Base-by-base conservation (phyloP, 2,113 vertebrate species). In the Ranitomeya variabilis region DNA sequence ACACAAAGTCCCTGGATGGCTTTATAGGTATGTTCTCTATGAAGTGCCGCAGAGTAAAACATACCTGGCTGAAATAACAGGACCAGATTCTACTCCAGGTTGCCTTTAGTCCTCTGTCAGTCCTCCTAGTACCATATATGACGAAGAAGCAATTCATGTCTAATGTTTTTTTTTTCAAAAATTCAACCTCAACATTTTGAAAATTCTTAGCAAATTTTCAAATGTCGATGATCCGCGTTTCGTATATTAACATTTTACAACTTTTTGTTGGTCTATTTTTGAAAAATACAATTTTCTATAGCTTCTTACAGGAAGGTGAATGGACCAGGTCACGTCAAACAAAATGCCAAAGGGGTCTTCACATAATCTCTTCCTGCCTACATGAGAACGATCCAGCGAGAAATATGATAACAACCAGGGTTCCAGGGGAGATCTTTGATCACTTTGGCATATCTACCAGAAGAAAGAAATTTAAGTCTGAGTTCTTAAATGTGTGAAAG, bases 361-460 rank as follows among this genome's bases (percentile, higher is more conserved):
- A 76, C 52, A 85, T 85, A 85, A 85, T 85, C 69, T 71, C 69
- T 86, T 86, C n/a, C 71, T 31, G 18, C 10, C 7, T 60, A 86
- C 69, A 11, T 86, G 9, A 76, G 54, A 57, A 52, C 45, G 54
- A 76, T 74, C 26, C 84, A 76, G 55, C 69, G 69, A 76, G 84
- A 86, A 86, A 86, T 55, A 26, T 76, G 84, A 86, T 86, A 14
- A 74, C 55, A 69, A 76, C 23, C 10, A 55, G 73, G 23, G 54
- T 31, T 19, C 8, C 2, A 73, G 26, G 26, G 69, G 69, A 73
- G 67, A 10, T 57, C 82, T 84, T 84, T 84, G 82, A 84, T 84
- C 82, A 84, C 19, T n/a, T 67, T 67, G 82, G 37, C 82, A 84
- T 51, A 21, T 84, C 82, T 52, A 69, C 21, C 37, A 52, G 64